phyloP scores from a whole-genome alignment of 2,797 vertebrate genomes.

The Danio aesculapii region DNA sequence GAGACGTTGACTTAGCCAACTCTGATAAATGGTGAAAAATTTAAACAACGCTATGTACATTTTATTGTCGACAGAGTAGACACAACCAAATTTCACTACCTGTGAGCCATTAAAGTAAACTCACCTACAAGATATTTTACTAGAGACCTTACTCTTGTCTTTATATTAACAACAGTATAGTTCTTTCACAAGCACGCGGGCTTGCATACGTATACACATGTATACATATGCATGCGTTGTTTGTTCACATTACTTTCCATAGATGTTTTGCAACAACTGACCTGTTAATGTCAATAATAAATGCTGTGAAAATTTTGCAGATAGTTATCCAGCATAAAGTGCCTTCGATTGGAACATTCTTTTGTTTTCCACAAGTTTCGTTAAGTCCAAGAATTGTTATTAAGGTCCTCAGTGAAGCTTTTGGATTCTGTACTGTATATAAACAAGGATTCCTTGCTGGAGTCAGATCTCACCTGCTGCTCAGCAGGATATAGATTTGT shows the following conservation, averaged over 20 bases:
- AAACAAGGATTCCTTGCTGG: constrained; percentile 8
- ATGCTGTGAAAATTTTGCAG: constrained; percentile 80
- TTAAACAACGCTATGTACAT: constrained; percentile 60
- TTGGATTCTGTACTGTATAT: constrained; percentile 11
- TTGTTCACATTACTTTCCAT: constrained; percentile 67
- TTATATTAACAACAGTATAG: constrained; percentile 61
- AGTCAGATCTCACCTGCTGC: constrained; percentile 37
- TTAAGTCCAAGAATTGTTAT: constrained; percentile 52
- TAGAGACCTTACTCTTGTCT: constrained; percentile 72
- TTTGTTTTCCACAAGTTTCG: constrained; percentile 65
- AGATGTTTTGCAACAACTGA: constrained; percentile 71
- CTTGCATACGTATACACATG: constrained; percentile 72
- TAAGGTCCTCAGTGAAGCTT: constrained; percentile 66
- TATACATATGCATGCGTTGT: constrained; percentile 70
- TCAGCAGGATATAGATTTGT: constrained; percentile 74
- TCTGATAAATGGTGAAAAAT: constrained; percentile 60
- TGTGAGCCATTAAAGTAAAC: constrained; percentile 66
- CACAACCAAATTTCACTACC: constrained; percentile 59
- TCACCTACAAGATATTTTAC: constrained; percentile 75
- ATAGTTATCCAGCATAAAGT: constrained; percentile 82
- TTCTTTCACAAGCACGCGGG: constrained; percentile 55
- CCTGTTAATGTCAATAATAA: constrained; percentile 73
- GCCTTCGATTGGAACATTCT: constrained; percentile 82
- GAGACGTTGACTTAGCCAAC: constrained; percentile 50
- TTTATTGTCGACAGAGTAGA: constrained; percentile 47